Conservation (phyloP, 2,797 vertebrate genomes). For the Sorex maritimensis region DNA sequence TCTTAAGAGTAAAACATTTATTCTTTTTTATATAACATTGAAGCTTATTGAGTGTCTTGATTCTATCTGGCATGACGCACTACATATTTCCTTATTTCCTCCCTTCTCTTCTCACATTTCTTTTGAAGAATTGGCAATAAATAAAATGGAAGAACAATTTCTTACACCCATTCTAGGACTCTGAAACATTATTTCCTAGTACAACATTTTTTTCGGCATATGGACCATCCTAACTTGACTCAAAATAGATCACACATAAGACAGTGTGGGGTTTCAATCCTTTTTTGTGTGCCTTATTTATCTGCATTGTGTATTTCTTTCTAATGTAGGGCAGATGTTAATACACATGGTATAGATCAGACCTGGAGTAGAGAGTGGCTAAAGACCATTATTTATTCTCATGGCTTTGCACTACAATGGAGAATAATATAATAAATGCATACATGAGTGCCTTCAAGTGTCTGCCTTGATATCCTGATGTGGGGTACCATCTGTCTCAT, state of each 20-base stretch:
- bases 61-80: neutral
- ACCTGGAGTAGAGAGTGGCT: neutral
- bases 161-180: neutral
- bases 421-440: neutral
- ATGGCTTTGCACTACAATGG: neutral
- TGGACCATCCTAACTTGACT: conserved; percentile 13
- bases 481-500: neutral
- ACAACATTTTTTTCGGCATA: neutral
- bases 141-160: conserved; percentile 1
- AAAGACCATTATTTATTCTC: conserved; percentile 45
- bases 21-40: neutral
- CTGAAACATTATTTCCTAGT: conserved; percentile 37
- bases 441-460: neutral
- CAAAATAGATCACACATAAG: conserved; percentile 15
- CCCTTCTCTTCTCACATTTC: neutral
- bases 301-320: conserved; percentile 52
- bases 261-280: neutral
- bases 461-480: neutral
- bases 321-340: conserved; percentile 73
- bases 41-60: neutral
- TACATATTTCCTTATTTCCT: neutral
- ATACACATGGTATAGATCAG: neutral
- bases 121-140: conserved; percentile 11
- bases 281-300: conserved; percentile 64
- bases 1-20: neutral